Base-by-base conservation (phyloP, 2,888 invertebrate species). In the Diarsia rubi region DNA sequence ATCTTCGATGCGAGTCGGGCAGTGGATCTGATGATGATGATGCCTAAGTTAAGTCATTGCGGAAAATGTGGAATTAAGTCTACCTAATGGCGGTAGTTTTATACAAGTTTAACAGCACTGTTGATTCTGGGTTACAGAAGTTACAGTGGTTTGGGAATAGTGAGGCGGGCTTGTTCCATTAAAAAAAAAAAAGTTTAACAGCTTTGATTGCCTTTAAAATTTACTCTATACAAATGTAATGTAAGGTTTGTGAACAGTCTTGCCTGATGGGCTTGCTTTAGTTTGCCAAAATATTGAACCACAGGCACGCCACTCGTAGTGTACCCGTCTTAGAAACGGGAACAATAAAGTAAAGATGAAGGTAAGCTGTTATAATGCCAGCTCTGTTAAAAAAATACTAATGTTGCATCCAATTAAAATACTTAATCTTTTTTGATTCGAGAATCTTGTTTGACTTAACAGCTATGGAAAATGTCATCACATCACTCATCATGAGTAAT, bases 391-490 rank as follows among this genome's bases (percentile, higher is more conserved):
- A 67, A 12, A 21, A 24, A 45, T 16, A n/a, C 31, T 16, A n/a
- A 19, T 12, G 19, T 27, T 12, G 0, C 42, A 31, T 31, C 19
- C 14, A 44, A 31, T 68, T 12, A 57, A 24, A 71, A 69, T 45
- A n/a, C n/a, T n/a, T n/a, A 4, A 37, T 37, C 14, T 27, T 19
- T 0, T 24, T 54, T 19, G 12, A 19, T 27, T 47, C 14, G 54
- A 72, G 24, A 54, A 27, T 57, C 5, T 27, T 27, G 6, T 37
- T 47, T 27, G 14, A 47, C 6, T 27, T 21, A 57, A 49, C 14
- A 16, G 24, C 24, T 75, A 14, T 16, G 4, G 14, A 52, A 37
- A 52, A 75, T 62, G 37, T 69, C 68, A 75, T 9, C 45, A 75
- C 31, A 63, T 54, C 47, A 16, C 27, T n/a, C 6, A 45, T 59